Evolutionary conservation across 37 sponge, comb jelly and placozoan species (phyloP).

Genomic region (Tethya wilhelma): DNA sequence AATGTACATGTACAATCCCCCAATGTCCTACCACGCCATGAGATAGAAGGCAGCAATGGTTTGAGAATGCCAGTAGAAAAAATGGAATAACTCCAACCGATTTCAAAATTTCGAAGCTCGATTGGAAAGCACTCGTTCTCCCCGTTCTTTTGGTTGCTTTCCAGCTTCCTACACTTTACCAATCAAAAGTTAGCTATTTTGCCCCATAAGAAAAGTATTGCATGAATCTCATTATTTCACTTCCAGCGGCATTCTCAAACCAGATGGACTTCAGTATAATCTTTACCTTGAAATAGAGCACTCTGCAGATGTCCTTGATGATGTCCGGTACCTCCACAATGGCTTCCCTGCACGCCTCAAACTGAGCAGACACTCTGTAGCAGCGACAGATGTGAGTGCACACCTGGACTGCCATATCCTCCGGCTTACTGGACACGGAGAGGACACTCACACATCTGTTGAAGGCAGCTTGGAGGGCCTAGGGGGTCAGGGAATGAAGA

Average conservation of each 20-base stretch:
- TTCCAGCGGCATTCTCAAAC: too few species aligned
- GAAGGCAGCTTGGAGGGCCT: conserved; percentile 84
- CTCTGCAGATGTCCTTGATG: conserved; percentile 87
- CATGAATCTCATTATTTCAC: too few species aligned
- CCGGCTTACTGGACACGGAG: conserved; percentile 69
- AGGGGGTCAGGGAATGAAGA: background rate
- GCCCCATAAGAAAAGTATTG: too few species aligned
- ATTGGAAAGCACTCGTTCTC: too few species aligned
- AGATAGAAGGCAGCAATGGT: too few species aligned
- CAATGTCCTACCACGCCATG: too few species aligned
- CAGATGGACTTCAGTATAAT: background rate
- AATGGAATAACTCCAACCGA: background rate
- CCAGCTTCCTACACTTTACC: too few species aligned
- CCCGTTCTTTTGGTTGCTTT: too few species aligned
- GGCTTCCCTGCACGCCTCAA: conserved; percentile 93
- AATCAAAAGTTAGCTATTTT: too few species aligned
- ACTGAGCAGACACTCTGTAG: conserved; percentile 94
- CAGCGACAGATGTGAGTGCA: conserved; percentile 90
- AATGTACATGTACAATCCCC: too few species aligned
- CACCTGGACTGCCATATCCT: conserved; percentile 87
- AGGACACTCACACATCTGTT: conserved; percentile 87
- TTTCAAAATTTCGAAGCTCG: too few species aligned
- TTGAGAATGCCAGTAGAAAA: too few species aligned
- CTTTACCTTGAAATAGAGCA: conserved; percentile 89
- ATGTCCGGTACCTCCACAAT: conserved; percentile 79